Evolutionary conservation across 2,797 vertebrate species (phyloP).

Genomic region (Craterocephalus amniculus): DNA sequence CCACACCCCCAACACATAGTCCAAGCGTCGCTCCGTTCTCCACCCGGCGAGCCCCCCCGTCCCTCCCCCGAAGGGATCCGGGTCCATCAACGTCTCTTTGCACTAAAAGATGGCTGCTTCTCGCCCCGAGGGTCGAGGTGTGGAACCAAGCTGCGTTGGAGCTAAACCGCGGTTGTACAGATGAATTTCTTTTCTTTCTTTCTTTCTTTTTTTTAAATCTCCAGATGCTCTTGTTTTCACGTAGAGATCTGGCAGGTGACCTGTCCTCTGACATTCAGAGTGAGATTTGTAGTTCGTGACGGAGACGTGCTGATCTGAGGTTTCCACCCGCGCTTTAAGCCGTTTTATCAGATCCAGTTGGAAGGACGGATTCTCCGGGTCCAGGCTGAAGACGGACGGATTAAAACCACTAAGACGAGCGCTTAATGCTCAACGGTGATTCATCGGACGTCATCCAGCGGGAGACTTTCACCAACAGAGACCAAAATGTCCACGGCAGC

Average conservation of each 20-base stretch:
- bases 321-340: slow-evolving; percentile 18
- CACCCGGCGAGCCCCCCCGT: slow-evolving; percentile 6
- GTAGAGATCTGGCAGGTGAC: slow-evolving; percentile 64
- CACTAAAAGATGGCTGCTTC: slow-evolving; percentile 50
- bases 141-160: slow-evolving; percentile 31
- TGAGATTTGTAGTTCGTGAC: slow-evolving; percentile 40
- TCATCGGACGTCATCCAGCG: not conserved
- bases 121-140: slow-evolving; percentile 30
- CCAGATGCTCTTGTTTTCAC: slow-evolving; percentile 63
- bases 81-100: slow-evolving; percentile 37
- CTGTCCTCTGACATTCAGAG: slow-evolving; percentile 80
- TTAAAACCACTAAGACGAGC: slow-evolving; percentile 4
- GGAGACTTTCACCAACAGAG: slow-evolving; percentile 1
- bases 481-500: too few species aligned
- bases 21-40: slow-evolving; percentile 11
- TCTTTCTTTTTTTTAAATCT: slow-evolving; percentile 80
- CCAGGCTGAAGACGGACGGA: slow-evolving; percentile 41
- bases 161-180: slow-evolving; percentile 58
- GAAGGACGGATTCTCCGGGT: slow-evolving; percentile 42
- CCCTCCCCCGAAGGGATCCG: slow-evolving; percentile 38
- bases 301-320: slow-evolving; percentile 20
- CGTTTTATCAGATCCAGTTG: slow-evolving; percentile 22
- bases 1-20: slow-evolving; percentile 87
- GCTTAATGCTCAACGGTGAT: slow-evolving; percentile 37
- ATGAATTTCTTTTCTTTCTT: slow-evolving; percentile 74